A percentile compares a stretch with the other conserved stretches of the same genome.
phyloP scores from a whole-genome alignment of 2,888 invertebrate genomes.

The Syritta pipiens region DNA sequence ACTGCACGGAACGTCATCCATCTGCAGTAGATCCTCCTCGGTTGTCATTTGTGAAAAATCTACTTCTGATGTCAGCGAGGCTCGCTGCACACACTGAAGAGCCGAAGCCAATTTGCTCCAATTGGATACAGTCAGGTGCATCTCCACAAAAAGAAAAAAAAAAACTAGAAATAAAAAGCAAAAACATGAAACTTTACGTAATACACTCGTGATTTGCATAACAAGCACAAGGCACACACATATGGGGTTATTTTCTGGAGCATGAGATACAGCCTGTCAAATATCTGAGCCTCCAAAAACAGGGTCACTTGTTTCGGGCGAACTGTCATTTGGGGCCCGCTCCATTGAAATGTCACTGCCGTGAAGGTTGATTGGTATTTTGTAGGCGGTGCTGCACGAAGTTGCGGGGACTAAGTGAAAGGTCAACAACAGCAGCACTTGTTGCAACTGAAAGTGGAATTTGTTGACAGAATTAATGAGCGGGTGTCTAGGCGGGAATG shows the following conservation, averaged over 20 bases:
- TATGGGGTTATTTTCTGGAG: constrained; percentile 4
- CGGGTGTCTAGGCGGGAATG: not conserved
- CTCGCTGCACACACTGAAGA: not conserved
- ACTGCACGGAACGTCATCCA: not conserved
- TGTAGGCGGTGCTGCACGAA: constrained; percentile 47
- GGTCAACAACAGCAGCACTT: constrained; percentile 40
- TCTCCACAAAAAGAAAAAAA: not conserved
- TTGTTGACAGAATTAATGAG: constrained; percentile 25
- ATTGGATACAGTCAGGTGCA: constrained; percentile 17
- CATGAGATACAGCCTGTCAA: constrained; percentile 1
- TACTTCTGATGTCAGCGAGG: too few species aligned
- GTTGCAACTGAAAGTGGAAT: constrained; percentile 23
- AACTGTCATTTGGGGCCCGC: constrained; percentile 25
- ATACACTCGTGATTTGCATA: constrained; percentile 9
- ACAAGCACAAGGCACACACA: not conserved
- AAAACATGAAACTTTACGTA: too few species aligned
- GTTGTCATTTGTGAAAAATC: constrained; percentile 6
- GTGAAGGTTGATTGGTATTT: constrained; percentile 47
- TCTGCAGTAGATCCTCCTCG: not conserved
- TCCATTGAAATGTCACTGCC: constrained; percentile 6
- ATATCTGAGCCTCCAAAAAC: constrained; percentile 5
- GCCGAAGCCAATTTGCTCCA: constrained; percentile 5
- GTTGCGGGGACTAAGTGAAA: constrained; percentile 32
- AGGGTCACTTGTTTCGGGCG: constrained; percentile 17
- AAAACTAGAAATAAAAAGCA: too few species aligned